Conservation (phyloP, 2,888 invertebrate genomes). For the Microchrysa polita region DNA sequence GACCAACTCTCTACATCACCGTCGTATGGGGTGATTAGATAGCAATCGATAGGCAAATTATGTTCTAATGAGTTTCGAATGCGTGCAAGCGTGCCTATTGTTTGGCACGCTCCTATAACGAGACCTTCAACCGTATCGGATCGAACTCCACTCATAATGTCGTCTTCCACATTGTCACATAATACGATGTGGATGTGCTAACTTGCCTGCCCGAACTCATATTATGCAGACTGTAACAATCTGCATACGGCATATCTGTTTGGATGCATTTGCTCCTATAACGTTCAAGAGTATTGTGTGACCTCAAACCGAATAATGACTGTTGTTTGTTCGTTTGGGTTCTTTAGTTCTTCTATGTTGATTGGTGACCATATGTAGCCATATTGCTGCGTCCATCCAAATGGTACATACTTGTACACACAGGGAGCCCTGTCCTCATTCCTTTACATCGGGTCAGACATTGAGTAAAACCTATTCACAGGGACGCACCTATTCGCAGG, state of each 20-base stretch:
- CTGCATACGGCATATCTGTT: too few species aligned
- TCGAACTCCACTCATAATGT: too few species aligned
- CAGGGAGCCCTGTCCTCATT: too few species aligned
- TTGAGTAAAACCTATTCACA: neutral
- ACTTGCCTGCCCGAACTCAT: neutral
- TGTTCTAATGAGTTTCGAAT: constrained; percentile 35
- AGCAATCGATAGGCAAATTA: constrained; percentile 31
- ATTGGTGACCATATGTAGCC: neutral
- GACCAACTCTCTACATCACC: neutral
- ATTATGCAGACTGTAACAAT: too few species aligned
- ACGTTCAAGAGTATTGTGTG: neutral
- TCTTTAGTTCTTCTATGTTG: neutral
- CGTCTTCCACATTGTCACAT: constrained; percentile 11
- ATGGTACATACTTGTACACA: too few species aligned
- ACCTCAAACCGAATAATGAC: neutral
- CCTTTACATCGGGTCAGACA: too few species aligned
- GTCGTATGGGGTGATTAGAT: neutral
- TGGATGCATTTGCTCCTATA: neutral
- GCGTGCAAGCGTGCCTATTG: constrained; percentile 28
- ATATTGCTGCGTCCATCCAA: neutral
- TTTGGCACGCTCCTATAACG: neutral
- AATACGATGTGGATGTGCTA: constrained; percentile 6
- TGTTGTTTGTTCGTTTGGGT: constrained; percentile 3
- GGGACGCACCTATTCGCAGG: neutral
- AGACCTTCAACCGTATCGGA: neutral